Percentiles rank a stretch among this genome's conserved stretches.
phyloP scores from a whole-genome alignment of 2,888 invertebrate species.

The Ectemnius lituratus region DNA sequence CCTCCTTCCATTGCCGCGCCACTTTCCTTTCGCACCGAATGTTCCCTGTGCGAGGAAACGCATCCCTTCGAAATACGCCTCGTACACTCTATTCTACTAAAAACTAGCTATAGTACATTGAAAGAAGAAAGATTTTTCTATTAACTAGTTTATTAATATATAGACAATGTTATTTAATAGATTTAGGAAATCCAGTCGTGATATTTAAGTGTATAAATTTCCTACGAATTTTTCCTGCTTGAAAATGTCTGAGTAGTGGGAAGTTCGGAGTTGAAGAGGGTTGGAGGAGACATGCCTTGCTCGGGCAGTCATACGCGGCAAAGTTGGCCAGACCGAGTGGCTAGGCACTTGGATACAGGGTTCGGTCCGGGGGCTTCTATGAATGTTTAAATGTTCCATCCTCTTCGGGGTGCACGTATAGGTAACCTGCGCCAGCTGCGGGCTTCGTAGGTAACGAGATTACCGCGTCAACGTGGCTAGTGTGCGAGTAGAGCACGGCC shows the following conservation, averaged over 20 bases:
- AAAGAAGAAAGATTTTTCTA: no score
- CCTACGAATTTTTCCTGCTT: no score
- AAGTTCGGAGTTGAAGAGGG: no score
- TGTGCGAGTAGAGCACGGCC: constrained; percentile 28
- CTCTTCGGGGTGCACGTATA: constrained; percentile 44
- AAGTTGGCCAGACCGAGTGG: constrained; percentile 37
- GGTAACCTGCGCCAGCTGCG: constrained; percentile 52
- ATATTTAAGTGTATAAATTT: no score
- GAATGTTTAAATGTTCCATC: constrained; percentile 62
- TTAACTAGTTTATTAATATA: no score
- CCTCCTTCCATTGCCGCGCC: constrained; percentile 53
- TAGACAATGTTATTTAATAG: no score
- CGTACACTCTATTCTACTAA: no score
- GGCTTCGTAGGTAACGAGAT: constrained; percentile 59
- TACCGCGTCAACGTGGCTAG: constrained; percentile 52
- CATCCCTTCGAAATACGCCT: not conserved
- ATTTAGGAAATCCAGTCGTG: no score
- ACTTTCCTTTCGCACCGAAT: constrained; percentile 51
- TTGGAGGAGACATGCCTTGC: no score
- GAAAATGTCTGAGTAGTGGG: no score
- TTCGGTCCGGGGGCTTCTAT: constrained; percentile 53
- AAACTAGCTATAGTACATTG: no score
- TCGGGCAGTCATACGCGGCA: constrained; percentile 5
- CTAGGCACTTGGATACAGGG: constrained; percentile 17
- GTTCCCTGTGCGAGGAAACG: constrained; percentile 5